Base-by-base conservation (phyloP, 2,797 vertebrate species). In the Pseudochromis fuscus region DNA sequence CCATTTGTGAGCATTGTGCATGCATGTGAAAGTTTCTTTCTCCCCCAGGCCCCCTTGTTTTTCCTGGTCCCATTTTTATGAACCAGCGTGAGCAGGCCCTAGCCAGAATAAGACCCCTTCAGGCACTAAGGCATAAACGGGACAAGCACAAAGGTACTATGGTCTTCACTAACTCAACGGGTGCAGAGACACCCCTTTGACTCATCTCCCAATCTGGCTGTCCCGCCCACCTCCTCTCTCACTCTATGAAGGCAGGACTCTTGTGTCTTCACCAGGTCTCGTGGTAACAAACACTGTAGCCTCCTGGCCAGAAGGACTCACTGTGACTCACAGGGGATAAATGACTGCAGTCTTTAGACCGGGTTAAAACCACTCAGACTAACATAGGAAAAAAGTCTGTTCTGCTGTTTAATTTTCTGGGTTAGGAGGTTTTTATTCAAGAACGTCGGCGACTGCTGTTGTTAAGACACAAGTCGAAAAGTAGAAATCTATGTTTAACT, bases 91-190 rank as follows among this genome's bases (percentile, higher is more conserved):
- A 98, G 94, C 98, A 99, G 96, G 96, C 96, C 94, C 96, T 99
- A 98, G 98, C 97, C 97, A 98, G 97, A 96, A 94, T 98, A 96
- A 98, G 97, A 97, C 94, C 96, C 96, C 96, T 97, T 96, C 96
- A 97, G 95, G 95, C 96, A 94, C 95, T 97, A 96, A 99, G 97
- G 96, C 96, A 96, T 96, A 98, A 98, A 91, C 96, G 96, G 97
- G 96, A 99, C 96, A 98, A 97, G 96, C 96, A 96, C 94, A 98
- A 98, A 99, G 98, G 97, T 99, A 99, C 96, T 94, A 96, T 93
- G 93, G 95, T 95, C 95, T 97, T 97, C 94, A 93, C 95, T 93
- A 92, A 93, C 92, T 93, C 93, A 94, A 84, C 75, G 95, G 95
- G 95, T 92, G 88, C 91, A 89, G 93, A 85, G 91, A 93, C 92